Evolutionary conservation across 2,113 vertebrate genomes (phyloP), one percentile per base, ranked within the genome.

Genomic region (Ochotona princeps): DNA sequence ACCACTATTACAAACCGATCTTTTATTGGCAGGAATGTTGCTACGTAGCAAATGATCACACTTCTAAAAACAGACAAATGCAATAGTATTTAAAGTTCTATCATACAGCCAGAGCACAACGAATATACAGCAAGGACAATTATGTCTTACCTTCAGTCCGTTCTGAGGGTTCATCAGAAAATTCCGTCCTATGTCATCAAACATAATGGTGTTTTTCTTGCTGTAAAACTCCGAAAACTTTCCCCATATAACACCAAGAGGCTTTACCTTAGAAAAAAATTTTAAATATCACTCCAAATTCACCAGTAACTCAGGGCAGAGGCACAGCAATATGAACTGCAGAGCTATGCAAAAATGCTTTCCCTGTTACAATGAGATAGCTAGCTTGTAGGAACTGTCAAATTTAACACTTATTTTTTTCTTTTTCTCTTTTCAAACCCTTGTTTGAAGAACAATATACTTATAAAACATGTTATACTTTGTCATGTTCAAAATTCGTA

Each of bases 151-250:
- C 99, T 99, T 99, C 90, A 99, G 97, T 89, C 99, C 99, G 1
- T 99, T 99, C 91, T 99, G 99, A 95, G 99, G 99, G 96, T 99
- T 99, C 99, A 99, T 99, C 70, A 99, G 98, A 97, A 99, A 99
- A 98, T 99, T 99, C 94, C 99, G 98, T 90, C 99, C 99, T 18
- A 99, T 99, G 97, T 99, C 99, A 92, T 99, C 99, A 98, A 99
- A 99, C 99, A 99, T 99, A 88, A 99, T 99, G 44, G 99, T 99
- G 97, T 99, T 99, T 97, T 99, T 99, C 97, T 99, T 99, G 98
- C 97, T 99, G 98, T 99, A 99, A 97, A 99, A 99, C 44, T 99
- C 99, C 8, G 98, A 98, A 95, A 99, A 99, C 97, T 99, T 99
- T 81, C 99, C 99, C 99, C 99, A 99, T 94, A 99, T 99, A 80